Evolutionary conservation across 2,113 vertebrate genomes (phyloP).

Genomic region (Spea bombifrons): DNA sequence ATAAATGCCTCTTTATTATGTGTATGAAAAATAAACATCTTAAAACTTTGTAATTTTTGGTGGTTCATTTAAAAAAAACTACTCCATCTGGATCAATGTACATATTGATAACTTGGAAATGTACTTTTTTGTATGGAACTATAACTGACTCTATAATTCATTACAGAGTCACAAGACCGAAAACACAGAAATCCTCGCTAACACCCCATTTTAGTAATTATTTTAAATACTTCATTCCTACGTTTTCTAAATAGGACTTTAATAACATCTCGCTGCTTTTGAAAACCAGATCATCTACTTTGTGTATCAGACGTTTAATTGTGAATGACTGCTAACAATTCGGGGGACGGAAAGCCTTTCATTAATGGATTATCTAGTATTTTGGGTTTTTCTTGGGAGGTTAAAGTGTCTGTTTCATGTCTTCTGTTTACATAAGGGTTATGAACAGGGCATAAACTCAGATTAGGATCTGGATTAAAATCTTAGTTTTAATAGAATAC

Average conservation of each 20-base stretch:
- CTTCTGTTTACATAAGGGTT: background rate
- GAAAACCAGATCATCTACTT: background rate
- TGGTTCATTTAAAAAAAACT: too few relatives aligned
- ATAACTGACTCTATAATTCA: too few relatives aligned
- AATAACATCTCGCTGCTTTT: background rate
- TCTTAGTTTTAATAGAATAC: background rate
- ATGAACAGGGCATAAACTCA: background rate
- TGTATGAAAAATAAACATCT: conserved; percentile 4
- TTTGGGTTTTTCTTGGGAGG: background rate
- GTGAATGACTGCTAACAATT: conserved; percentile 12
- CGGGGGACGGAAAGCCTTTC: background rate
- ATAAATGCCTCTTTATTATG: background rate
- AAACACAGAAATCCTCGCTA: background rate
- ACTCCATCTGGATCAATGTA: too few relatives aligned
- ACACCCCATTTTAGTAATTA: background rate
- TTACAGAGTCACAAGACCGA: too few relatives aligned
- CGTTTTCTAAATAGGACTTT: background rate
- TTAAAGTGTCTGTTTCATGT: conserved; percentile 9
- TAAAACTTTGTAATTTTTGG: background rate
- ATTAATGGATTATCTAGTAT: conserved; percentile 24
- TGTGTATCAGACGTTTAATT: background rate
- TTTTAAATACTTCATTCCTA: background rate
- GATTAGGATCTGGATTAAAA: background rate
- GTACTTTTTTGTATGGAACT: too few relatives aligned
- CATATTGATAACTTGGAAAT: too few relatives aligned